phyloP scores from a whole-genome alignment of 2,113 vertebrate species.

The Protomyctophum bolini region DNA sequence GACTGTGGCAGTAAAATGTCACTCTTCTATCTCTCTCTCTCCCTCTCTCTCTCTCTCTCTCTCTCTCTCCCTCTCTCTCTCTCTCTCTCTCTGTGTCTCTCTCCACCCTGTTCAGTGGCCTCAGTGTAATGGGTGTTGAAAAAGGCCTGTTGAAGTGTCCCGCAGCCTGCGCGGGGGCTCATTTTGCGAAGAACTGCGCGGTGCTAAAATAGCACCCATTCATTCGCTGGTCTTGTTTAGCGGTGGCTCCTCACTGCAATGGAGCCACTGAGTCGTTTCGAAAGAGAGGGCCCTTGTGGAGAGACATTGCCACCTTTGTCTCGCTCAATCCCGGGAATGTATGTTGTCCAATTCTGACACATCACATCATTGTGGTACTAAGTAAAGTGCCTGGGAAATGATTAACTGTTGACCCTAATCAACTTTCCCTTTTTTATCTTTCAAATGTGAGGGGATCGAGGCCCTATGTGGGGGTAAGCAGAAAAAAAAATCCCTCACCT shows the following conservation, averaged over 20 bases:
- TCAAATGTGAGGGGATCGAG: constrained; percentile 12
- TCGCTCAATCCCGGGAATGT: constrained; percentile 63
- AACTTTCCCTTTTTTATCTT: constrained; percentile 15
- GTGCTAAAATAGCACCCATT: constrained; percentile 74
- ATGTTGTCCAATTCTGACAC: constrained; percentile 70
- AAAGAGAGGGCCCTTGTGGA: constrained; percentile 69
- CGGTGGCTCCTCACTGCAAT: constrained; percentile 60
- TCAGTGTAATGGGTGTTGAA: constrained; percentile 59
- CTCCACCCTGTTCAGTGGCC: constrained; percentile 23
- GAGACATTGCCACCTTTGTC: constrained; percentile 74
- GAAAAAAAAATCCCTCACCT: constrained; percentile 26
- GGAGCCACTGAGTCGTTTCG: constrained; percentile 65
- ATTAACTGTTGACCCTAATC: constrained; percentile 60
- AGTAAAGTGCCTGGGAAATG: constrained; percentile 61
- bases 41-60: constrained; percentile 25
- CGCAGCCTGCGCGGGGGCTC: constrained; percentile 63
- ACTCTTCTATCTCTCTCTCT: constrained; percentile 37
- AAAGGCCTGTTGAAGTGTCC: constrained; percentile 71
- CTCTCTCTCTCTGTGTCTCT: constrained; percentile 23
- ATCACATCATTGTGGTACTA: constrained; percentile 61
- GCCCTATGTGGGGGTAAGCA: constrained; percentile 27
- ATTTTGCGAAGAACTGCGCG: constrained; percentile 64
- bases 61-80: constrained; percentile 24
- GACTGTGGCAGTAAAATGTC: constrained; percentile 55
- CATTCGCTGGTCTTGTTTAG: constrained; percentile 64